A percentile compares a stretch with the other conserved stretches of the same genome.
These are phyloP conservation scores for Aquatica leii DNA, from an alignment of 2,888 invertebrate genomes.

Conservation along the genomic window DNA sequence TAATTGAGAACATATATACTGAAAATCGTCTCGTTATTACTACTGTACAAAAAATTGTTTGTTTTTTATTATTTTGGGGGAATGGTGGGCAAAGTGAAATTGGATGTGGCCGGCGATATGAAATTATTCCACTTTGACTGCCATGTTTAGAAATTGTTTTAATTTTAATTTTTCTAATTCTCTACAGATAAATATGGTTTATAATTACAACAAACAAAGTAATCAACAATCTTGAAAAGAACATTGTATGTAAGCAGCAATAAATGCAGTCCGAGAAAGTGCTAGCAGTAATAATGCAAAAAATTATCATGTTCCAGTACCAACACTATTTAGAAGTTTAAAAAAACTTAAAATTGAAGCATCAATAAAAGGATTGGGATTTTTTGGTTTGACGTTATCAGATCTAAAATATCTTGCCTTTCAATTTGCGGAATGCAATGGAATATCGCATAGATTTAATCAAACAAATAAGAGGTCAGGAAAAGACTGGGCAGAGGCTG, in stretches of 20 bases:
- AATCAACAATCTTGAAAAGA: not conserved
- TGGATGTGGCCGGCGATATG: not conserved
- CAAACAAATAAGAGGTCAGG: too few relatives aligned
- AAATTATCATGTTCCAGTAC: not conserved
- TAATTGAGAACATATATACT: constrained; percentile 1
- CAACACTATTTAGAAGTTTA: not conserved
- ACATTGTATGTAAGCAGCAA: not conserved
- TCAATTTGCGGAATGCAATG: not conserved
- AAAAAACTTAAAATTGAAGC: not conserved
- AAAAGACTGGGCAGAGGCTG: not conserved
- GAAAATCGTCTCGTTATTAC: not conserved
- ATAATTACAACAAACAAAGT: not conserved
- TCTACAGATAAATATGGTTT: not conserved
- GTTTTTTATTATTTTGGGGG: not conserved
- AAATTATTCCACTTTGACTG: not conserved
- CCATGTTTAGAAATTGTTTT: not conserved
- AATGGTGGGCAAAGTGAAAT: not conserved
- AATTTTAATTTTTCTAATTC: not conserved
- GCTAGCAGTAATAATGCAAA: not conserved
- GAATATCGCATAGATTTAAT: not conserved
- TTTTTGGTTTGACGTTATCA: not conserved
- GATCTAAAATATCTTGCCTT: not conserved
- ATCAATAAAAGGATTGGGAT: not conserved
- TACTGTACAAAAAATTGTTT: not conserved
- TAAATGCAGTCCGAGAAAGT: not conserved